Percentiles rank a stretch among this genome's conserved stretches.
Evolutionary conservation across 2,888 invertebrate species (phyloP).

Genomic region (Leptogaster cylindrica): DNA sequence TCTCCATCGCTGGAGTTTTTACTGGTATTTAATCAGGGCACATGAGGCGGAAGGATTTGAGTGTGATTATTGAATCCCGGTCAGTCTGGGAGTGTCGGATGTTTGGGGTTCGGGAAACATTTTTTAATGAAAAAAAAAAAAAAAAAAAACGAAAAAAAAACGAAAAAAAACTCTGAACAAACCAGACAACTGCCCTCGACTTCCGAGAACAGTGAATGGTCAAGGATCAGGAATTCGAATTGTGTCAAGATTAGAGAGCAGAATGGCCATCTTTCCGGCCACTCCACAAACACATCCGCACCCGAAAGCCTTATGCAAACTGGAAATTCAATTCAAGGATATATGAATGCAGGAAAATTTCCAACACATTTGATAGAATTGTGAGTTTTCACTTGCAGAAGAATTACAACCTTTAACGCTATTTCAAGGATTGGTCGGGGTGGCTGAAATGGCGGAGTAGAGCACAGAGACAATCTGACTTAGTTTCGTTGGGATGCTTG

Average conservation of each 20-base stretch:
- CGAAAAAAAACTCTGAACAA: slow-evolving; percentile 21
- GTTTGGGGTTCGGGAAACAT: not conserved
- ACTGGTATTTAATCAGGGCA: no score
- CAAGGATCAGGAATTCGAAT: slow-evolving; percentile 6
- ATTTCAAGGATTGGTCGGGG: not conserved
- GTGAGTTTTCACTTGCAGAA: slow-evolving; percentile 36
- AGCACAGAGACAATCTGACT: not conserved
- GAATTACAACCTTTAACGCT: no score
- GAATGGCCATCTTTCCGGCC: slow-evolving; percentile 13
- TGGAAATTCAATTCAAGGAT: slow-evolving; percentile 32
- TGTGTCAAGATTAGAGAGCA: slow-evolving; percentile 37
- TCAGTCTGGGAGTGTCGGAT: not conserved
- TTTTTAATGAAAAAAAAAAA: not conserved
- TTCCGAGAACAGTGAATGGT: not conserved
- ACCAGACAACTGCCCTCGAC: not conserved
- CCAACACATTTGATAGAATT: slow-evolving; percentile 39
- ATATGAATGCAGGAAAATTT: slow-evolving; percentile 34
- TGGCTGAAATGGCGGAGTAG: not conserved
- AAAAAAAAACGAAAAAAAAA: slow-evolving; percentile 9
- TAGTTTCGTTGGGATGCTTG: slow-evolving; percentile 1
- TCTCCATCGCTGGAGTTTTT: not conserved
- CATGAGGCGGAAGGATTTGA: no score
- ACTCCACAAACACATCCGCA: not conserved
- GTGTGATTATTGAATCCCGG: no score
- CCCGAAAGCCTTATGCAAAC: slow-evolving; percentile 18